Conservation (phyloP, 2,113 vertebrate species). For the Malurus alboscapulatus region DNA sequence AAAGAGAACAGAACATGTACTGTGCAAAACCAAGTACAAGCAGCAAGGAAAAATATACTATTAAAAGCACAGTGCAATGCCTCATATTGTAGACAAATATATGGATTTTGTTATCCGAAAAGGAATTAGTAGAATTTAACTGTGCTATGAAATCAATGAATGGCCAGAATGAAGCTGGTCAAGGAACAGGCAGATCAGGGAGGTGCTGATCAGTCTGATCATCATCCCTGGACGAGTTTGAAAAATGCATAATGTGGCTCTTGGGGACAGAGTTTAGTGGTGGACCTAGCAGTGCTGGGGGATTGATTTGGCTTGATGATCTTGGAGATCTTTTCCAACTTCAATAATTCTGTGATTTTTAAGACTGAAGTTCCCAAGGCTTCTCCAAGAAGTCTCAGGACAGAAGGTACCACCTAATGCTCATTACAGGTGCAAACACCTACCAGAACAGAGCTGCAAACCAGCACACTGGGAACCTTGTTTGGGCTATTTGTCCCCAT, state of each 20-base stretch:
- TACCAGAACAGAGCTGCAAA: background rate
- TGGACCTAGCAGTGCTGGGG: background rate
- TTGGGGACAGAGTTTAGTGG: background rate
- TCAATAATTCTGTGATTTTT: background rate
- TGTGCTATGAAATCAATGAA: background rate
- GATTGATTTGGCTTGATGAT: background rate
- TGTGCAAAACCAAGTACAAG: background rate
- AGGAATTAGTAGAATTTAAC: background rate
- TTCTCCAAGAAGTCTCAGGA: background rate
- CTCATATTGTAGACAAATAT: background rate
- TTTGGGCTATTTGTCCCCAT: background rate
- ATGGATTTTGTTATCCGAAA: background rate
- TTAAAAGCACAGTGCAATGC: background rate
- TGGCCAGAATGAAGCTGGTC: background rate
- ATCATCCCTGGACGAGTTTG: background rate
- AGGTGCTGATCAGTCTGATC: background rate
- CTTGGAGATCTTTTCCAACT: accelerated
- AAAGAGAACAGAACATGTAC: background rate
- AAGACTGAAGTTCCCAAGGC: background rate
- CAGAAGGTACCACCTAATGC: background rate
- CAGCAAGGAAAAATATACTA: background rate
- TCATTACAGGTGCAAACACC: background rate
- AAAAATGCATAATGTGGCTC: background rate
- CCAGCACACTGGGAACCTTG: background rate
- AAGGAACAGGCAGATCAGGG: background rate